Evolutionary conservation across 2,888 invertebrate species (phyloP).

Genomic region (Didymodactylos carnosus): DNA sequence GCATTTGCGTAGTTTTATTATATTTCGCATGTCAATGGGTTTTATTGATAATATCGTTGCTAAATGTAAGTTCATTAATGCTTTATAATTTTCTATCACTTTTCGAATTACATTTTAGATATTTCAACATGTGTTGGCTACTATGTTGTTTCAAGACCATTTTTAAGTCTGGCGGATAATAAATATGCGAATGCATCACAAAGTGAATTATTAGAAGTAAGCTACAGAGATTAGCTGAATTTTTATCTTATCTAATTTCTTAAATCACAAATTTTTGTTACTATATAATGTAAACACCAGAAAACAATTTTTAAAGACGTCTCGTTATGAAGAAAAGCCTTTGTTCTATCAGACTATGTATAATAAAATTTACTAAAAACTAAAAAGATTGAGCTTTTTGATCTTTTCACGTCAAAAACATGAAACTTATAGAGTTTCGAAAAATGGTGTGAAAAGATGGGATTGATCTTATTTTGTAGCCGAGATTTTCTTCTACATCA

Average conservation of each 20-base stretch:
- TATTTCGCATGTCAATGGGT: slow-evolving; percentile 72
- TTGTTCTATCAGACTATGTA: no score
- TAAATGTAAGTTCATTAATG: slow-evolving; percentile 55
- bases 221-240: slow-evolving; percentile 1
- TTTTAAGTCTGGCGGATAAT: slow-evolving; percentile 46
- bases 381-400: no score
- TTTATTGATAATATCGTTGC: slow-evolving; percentile 84
- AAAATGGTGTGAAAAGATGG: no score
- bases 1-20: slow-evolving; percentile 64
- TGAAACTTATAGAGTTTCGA: background rate
- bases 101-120: slow-evolving; percentile 41
- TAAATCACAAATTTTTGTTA: no score
- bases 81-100: background rate
- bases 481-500: no score
- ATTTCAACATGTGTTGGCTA: slow-evolving; percentile 87
- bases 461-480: no score
- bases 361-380: no score
- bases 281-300: no score
- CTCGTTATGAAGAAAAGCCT: no score
- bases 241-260: no score
- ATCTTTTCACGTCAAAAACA: no score
- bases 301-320: no score
- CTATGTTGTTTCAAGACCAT: slow-evolving; percentile 77
- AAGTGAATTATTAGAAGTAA: background rate
- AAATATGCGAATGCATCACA: slow-evolving; percentile 20